A percentile compares a stretch with the other conserved stretches of the same genome.
Conservation (phyloP, 1,140 invertebrate species). For the Paracyclopina nana region DNA sequence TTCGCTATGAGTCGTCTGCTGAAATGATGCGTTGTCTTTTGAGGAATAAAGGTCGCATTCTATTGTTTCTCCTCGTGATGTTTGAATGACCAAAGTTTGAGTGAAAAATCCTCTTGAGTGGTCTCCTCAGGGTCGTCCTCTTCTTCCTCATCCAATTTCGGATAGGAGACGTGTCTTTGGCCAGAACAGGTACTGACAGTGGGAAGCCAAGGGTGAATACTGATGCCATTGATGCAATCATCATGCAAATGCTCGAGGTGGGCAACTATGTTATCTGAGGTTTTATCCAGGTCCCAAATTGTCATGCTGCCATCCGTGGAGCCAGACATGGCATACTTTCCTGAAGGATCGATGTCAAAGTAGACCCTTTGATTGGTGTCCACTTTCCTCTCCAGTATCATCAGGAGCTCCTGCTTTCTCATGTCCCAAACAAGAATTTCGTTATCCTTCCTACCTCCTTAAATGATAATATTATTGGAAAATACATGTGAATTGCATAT, state of each 20-base stretch:
- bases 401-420: neutral
- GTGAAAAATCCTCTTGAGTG: no score
- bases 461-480: no score
- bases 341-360: neutral
- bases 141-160: no score
- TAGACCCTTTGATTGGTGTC: neutral
- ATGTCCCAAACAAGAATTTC: conserved; percentile 1
- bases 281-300: neutral
- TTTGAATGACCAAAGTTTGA: no score
- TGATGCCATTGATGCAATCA: neutral
- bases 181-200: neutral
- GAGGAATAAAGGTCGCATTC: no score
- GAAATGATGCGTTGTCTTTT: no score
- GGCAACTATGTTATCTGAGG: neutral
- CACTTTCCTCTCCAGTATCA: neutral
- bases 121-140: no score
- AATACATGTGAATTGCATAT: no score
- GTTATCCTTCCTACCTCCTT: neutral
- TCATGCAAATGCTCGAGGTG: neutral
- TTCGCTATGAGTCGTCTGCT: no score
- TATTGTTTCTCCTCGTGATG: no score
- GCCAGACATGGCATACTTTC: neutral
- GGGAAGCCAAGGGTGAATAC: neutral
- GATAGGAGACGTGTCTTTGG: conserved; percentile 1
- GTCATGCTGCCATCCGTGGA: neutral